Evolutionary conservation across 53 echinoderm and acorn worm genomes (phyloP), one percentile per base, ranked within the genome.

Genomic region (Mesocentrotus franciscanus): DNA sequence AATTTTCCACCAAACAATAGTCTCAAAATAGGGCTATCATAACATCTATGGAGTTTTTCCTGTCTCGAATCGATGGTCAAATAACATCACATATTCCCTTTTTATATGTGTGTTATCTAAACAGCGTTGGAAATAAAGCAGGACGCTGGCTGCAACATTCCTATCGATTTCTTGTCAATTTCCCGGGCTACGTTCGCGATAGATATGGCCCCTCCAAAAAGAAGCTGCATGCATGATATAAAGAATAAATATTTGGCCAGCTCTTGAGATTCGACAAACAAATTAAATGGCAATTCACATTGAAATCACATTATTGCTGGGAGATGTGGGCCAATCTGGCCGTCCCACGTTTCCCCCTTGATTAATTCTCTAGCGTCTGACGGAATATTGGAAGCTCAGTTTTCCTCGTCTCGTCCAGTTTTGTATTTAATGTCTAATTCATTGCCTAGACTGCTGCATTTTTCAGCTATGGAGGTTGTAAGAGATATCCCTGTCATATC

Each of bases 121-220:
- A 87, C 87, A 87, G 27, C 27, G 12, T 4, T 4, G 13, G 58
- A 27, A 87, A 58, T 58, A 27, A 58, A 59, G n/a, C 57, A 26
- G 87, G 87, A 87, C 87, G 59, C 14, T 27, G 56, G 58, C 12
- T 10, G 59, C 56, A 87, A 87, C 56, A 87, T 87, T 87, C 58
- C 58, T 10, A 87, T 87, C 87, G 87, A 87, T 87, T 87, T 87
- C 87, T 87, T 87, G 87, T 87, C 87, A 87, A 87, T 87, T 87
- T 87, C 26, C n/a, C 13, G 87, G 58, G n/a, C 87, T 87, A 13
- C 59, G 58, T 87, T 87, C 59, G 36, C 16, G 64, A 64, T 24
- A 87, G 87, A n/a, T 11, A 56, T 27, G 29, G 58, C 14, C 87
- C 84, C 87, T 18, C 27, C 1, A 9, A 24, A 8, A 4, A 56